A percentile compares a stretch with the other conserved stretches of the same genome.
These are phyloP conservation scores for Platichthys stellatus DNA, from an alignment of 2,113 vertebrate genomes.

Conservation along the genomic window DNA sequence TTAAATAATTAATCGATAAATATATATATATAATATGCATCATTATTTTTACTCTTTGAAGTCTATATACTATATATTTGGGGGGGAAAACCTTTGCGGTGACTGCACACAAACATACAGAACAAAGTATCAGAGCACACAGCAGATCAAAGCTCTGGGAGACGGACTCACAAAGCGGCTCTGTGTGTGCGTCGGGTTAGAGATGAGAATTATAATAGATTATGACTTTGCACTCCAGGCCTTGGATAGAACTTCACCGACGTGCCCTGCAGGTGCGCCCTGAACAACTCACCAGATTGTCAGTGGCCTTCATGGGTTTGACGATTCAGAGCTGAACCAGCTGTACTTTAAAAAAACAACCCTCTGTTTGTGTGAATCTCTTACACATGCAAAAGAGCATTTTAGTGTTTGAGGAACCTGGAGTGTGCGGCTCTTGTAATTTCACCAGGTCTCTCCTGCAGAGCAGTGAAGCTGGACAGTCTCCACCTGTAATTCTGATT, in stretches of 20 bases:
- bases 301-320: conserved; percentile 2
- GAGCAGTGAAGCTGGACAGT: too few species aligned
- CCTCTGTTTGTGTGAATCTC: too few species aligned
- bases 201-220: conserved; percentile 50
- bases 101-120: conserved; percentile 45
- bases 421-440: neutral
- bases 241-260: conserved; percentile 20
- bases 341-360: neutral
- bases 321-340: neutral
- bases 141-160: conserved; percentile 65
- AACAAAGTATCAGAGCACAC: conserved; percentile 32
- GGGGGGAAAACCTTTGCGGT: conserved; percentile 32
- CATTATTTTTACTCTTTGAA: conserved; percentile 71
- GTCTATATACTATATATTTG: conserved; percentile 44
- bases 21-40: conserved; percentile 47
- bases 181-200: conserved; percentile 43
- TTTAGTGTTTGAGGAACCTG: neutral
- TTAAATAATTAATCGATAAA: neutral
- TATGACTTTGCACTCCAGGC: conserved; percentile 36
- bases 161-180: conserved; percentile 26
- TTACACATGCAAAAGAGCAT: too few species aligned
- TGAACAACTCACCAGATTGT: neutral
- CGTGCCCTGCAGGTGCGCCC: conserved; percentile 35
- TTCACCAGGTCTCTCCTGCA: too few species aligned
- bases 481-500: neutral